Evolutionary conservation across 2,888 invertebrate genomes (phyloP).

Genomic region (Drosophila algonquin): DNA sequence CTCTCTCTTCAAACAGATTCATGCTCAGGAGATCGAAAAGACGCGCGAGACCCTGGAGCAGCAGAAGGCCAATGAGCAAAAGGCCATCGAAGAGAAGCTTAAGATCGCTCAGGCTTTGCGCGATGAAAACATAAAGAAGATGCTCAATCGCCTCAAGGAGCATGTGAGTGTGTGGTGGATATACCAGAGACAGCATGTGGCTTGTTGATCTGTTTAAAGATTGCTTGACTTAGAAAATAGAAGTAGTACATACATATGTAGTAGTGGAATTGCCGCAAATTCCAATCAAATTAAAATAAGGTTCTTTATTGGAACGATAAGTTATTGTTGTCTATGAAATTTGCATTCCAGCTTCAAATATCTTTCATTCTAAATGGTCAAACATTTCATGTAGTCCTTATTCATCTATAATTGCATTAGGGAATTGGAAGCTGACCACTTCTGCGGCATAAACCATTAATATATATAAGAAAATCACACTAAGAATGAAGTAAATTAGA

Average conservation of each 20-base stretch:
- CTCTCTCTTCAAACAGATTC: conserved; percentile 70
- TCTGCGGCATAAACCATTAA: not conserved
- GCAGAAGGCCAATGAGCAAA: conserved; percentile 93
- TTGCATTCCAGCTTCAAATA: not conserved
- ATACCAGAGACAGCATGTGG: not conserved
- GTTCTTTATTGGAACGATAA: not conserved
- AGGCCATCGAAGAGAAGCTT: conserved; percentile 94
- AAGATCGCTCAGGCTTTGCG: conserved; percentile 94
- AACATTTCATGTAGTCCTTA: not conserved
- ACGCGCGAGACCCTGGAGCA: conserved; percentile 91
- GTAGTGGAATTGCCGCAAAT: not conserved
- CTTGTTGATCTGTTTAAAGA: not conserved
- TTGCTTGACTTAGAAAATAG: not conserved
- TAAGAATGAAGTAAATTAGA: not conserved
- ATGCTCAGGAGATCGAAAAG: conserved; percentile 86
- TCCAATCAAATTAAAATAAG: not conserved
- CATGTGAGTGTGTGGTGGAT: conserved; percentile 88
- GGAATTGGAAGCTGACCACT: not conserved
- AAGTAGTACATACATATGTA: not conserved
- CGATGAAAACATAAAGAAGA: conserved; percentile 95
- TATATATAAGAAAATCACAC: too few species aligned
- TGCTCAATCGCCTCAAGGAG: conserved; percentile 95
- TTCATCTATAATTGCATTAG: not conserved
- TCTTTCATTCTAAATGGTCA: too few species aligned
- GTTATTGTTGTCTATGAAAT: too few species aligned